Evolutionary conservation across 2,888 invertebrate genomes (phyloP), one percentile per base, ranked within the genome.

Genomic region (Caenorhabditis drosophilae): DNA sequence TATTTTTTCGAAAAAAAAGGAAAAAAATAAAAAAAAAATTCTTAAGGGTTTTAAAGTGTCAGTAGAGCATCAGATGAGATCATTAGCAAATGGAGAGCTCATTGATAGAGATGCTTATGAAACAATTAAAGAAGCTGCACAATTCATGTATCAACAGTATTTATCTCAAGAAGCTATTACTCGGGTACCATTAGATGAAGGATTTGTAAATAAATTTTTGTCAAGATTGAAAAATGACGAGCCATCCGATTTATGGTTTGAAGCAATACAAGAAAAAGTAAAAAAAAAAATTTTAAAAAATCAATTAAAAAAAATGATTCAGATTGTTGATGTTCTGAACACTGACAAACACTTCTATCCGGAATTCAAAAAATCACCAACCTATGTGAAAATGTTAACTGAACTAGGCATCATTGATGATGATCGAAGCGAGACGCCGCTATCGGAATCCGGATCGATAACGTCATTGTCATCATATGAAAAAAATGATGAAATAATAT

Each of bases 171-270:
- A 90, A 87, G 88, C 89, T 4, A 87, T 88, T 40, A 87, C 89
- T 12, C 87, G 87, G 74, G 85, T 90, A 6, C 87, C 88, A 66
- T 81, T 91, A 11, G 90, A 90, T 68, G 88, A 89, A 51, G 82
- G 84, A 9, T 82, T 89, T 6, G 86, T 89, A 3, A 88, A 89
- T 75, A 86, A 87, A 70, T 85, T 91, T 47, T 84, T 89, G 34
- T 85, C 87, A 26, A 87, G 88, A 77, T 88, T 90, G 58, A 87
- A 88, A 73, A 88, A 87, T 51, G 90, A 90, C 80, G 83, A 84
- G 25, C 88, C 89, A 4, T 87, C 87, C 25, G 89, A 91, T 58
- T 86, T 88, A 2, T 91, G 92, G 88, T 94, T 94, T 84, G 92
- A 93, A 83, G 90, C 91, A 64, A 88, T 92, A 18, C 90, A 92